These are phyloP conservation scores for Ceyx margarethae DNA, from an alignment of 2,113 vertebrate genomes.

Conservation along the genomic window DNA sequence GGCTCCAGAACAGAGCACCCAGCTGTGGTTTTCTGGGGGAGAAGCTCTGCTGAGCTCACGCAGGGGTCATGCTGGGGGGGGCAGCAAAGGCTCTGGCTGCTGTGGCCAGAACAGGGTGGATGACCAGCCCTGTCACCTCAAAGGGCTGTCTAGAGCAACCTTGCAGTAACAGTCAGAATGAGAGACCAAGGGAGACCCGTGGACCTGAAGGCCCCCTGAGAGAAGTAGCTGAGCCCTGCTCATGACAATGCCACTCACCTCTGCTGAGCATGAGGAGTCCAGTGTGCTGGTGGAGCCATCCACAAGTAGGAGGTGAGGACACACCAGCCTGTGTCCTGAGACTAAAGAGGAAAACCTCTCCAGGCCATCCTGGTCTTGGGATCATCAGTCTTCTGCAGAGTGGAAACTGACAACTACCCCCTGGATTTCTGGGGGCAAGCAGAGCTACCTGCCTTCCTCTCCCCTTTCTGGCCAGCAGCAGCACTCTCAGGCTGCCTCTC, in stretches of 20 bases:
- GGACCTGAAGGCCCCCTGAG: background rate
- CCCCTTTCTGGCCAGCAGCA: background rate
- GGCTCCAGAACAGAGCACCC: background rate
- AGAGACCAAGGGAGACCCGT: background rate
- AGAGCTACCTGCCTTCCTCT: background rate
- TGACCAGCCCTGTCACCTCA: background rate
- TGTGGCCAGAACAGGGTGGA: accelerated
- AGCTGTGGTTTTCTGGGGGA: background rate
- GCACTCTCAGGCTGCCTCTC: too few species aligned
- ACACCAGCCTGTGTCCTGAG: background rate
- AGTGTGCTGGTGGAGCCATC: accelerated
- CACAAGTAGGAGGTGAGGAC: accelerated
- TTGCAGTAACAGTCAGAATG: background rate
- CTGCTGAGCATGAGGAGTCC: accelerated
- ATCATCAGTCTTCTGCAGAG: too few species aligned
- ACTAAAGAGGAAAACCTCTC: too few species aligned
- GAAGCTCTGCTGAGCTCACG: background rate
- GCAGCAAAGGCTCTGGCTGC: background rate
- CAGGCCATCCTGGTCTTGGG: accelerated
- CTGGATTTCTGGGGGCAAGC: accelerated
- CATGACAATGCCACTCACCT: accelerated
- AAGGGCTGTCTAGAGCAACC: background rate
- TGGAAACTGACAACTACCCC: accelerated
- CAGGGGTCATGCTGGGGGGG: too few species aligned
- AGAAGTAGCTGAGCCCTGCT: accelerated